Percentiles rank a stretch among this genome's conserved stretches.
phyloP scores from a whole-genome alignment of 2,113 vertebrate species.

The Corydoras sp. region DNA sequence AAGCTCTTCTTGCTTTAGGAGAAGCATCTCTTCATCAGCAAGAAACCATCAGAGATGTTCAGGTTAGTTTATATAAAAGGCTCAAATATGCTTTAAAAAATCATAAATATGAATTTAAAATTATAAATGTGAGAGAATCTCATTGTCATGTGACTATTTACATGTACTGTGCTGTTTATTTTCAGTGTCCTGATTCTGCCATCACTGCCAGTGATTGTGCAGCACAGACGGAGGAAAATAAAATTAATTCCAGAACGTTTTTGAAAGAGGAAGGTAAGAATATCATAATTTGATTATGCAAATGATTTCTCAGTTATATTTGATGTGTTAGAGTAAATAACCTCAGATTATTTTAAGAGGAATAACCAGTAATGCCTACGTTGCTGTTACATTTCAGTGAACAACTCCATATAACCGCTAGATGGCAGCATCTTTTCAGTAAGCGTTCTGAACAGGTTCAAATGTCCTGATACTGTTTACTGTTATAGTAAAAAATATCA shows the following conservation, averaged over 20 bases:
- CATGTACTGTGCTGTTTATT: background rate
- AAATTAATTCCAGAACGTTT: background rate
- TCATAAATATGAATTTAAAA: too few species aligned
- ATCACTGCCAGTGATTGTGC: background rate
- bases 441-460: too few species aligned
- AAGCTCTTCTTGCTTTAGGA: background rate
- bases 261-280: conserved; percentile 17
- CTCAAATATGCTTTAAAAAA: background rate
- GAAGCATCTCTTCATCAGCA: background rate
- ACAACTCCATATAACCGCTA: too few species aligned
- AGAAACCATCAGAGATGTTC: background rate
- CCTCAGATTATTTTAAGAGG: too few species aligned
- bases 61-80: conserved; percentile 11
- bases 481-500: too few species aligned
- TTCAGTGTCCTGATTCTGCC: conserved; percentile 3
- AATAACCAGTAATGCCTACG: too few species aligned
- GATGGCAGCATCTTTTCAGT: too few species aligned
- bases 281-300: background rate
- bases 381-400: too few species aligned
- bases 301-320: too few species aligned
- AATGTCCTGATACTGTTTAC: too few species aligned
- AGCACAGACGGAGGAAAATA: background rate
- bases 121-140: too few species aligned
- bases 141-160: background rate
- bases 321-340: too few species aligned